Conservation (phyloP, 2,888 invertebrate genomes). For the Sphaerophoria rueppellii region DNA sequence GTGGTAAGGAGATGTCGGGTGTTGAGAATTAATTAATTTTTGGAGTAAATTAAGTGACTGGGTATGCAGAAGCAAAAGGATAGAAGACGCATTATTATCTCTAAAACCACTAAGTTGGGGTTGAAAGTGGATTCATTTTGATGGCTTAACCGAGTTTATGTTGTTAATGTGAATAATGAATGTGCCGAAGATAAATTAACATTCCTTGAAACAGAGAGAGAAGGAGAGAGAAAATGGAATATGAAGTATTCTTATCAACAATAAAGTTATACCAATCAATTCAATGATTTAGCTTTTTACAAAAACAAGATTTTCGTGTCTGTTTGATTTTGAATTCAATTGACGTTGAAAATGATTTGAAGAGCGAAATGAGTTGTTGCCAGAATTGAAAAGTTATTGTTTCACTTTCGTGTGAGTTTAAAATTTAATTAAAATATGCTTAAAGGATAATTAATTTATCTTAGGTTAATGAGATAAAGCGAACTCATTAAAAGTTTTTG, state of each 20-base stretch:
- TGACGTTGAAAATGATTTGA: too few species aligned
- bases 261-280: background rate
- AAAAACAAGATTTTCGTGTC: background rate
- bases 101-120: background rate
- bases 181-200: background rate
- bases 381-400: too few species aligned
- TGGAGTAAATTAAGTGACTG: constrained; percentile 19
- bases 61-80: background rate
- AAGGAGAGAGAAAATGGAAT: background rate
- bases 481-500: too few species aligned
- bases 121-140: constrained; percentile 7
- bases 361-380: too few species aligned
- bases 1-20: background rate
- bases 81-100: background rate
- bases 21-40: constrained; percentile 31
- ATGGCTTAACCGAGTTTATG: background rate
- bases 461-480: too few species aligned
- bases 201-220: background rate
- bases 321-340: too few species aligned
- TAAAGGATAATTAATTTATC: too few species aligned
- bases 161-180: constrained; percentile 1
- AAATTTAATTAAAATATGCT: too few species aligned
- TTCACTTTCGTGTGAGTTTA: too few species aligned
- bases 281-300: background rate
- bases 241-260: background rate